Percentiles rank a stretch among this genome's conserved stretches.
Evolutionary conservation across 2,888 invertebrate species (phyloP).

Genomic region (Crematogaster levior): DNA sequence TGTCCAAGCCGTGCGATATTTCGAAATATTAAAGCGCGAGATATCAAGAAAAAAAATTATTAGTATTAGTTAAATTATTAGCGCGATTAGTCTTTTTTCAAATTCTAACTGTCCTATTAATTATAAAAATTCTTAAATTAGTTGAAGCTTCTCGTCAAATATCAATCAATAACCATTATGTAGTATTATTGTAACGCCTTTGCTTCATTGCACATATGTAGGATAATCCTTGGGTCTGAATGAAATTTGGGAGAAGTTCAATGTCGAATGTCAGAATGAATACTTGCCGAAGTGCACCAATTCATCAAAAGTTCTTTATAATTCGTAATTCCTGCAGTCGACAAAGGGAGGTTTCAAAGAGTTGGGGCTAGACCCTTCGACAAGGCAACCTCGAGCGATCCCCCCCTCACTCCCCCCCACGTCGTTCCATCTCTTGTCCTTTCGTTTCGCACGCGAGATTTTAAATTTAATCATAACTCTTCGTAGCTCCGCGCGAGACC

Average conservation of each 20-base stretch:
- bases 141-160: background rate
- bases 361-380: constrained; percentile 56
- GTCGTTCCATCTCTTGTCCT: constrained; percentile 59
- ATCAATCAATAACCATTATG: background rate
- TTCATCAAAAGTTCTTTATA: constrained; percentile 74
- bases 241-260: background rate
- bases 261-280: constrained; percentile 47
- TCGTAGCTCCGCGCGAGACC: constrained; percentile 55
- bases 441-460: constrained; percentile 74
- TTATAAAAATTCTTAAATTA: background rate
- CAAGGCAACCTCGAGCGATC: constrained; percentile 49
- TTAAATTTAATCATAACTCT: constrained; percentile 77
- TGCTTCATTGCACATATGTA: background rate
- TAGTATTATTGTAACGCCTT: background rate
- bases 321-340: constrained; percentile 72
- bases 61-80: no score
- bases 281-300: constrained; percentile 65
- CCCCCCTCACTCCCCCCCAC: constrained; percentile 34
- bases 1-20: constrained; percentile 12
- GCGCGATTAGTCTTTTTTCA: background rate
- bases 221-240: no score
- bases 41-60: constrained; percentile 33
- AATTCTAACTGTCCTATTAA: background rate
- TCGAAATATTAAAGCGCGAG: constrained; percentile 31
- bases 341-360: constrained; percentile 66